phyloP scores from a whole-genome alignment of 2,113 vertebrate genomes.

The Actenoides hombroni region DNA sequence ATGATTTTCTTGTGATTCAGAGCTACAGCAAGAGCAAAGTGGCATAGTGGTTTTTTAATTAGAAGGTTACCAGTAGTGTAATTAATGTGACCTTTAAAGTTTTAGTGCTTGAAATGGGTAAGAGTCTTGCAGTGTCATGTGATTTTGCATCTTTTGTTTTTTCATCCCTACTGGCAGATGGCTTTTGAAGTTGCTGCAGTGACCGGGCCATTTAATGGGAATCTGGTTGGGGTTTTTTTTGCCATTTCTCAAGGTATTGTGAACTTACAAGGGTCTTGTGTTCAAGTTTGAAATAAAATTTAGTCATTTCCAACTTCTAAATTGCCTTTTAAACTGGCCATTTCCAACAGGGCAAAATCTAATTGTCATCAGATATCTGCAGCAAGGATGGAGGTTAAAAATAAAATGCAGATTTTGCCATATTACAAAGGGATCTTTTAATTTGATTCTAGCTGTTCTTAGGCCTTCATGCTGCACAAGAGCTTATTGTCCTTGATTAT shows the following conservation, averaged over 20 bases:
- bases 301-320: background rate
- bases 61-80: background rate
- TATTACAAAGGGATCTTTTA: background rate
- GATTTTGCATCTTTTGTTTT: background rate
- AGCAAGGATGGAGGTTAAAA: background rate
- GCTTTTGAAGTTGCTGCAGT: background rate
- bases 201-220: background rate
- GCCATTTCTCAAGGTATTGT: background rate
- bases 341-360: background rate
- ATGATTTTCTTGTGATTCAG: background rate
- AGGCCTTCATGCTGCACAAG: background rate
- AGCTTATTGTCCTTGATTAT: background rate
- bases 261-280: background rate
- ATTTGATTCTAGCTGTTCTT: background rate
- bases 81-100: background rate
- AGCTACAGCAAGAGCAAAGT: background rate
- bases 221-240: fast-evolving
- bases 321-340: background rate
- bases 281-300: background rate
- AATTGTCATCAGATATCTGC: background rate
- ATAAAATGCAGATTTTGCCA: background rate
- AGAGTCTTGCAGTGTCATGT: background rate
- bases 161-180: background rate
- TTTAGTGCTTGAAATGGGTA: background rate
- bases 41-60: background rate